phyloP scores from a whole-genome alignment of 37 sponge, comb jelly and placozoan genomes.

The Axinella damicornis region DNA sequence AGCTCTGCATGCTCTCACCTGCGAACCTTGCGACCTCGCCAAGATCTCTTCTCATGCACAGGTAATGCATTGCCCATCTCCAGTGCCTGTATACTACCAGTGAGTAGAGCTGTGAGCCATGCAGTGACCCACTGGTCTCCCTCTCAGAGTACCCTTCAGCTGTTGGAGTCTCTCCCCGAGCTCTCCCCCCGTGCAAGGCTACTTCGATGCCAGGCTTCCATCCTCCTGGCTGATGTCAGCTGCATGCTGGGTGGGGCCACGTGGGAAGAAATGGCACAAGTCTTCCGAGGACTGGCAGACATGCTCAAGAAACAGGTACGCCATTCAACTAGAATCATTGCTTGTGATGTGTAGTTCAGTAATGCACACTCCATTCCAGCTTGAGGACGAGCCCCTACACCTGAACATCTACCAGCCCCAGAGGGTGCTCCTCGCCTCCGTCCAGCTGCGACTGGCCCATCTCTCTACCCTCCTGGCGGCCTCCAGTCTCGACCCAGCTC shows the following conservation, averaged over 20 bases:
- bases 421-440: conserved; percentile 26
- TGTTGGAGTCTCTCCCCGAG: conserved; percentile 12
- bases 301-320: conserved; percentile 45
- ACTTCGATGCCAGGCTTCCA: conserved; percentile 5
- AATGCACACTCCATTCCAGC: too few species aligned
- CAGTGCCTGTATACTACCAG: too few species aligned
- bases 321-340: too few species aligned
- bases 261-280: conserved; percentile 11
- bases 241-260: conserved; percentile 3
- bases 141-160: conserved; percentile 24
- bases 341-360: too few species aligned
- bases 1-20: conserved; percentile 25
- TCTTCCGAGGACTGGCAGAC: conserved; percentile 14
- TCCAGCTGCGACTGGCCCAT: conserved; percentile 35
- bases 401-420: conserved; percentile 38
- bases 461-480: conserved; percentile 12
- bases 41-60: neutral
- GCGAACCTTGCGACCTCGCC: conserved; percentile 13
- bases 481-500: too few species aligned
- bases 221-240: conserved; percentile 51
- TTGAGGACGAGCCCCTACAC: neutral
- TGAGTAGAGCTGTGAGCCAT: too few species aligned
- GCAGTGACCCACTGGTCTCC: too few species aligned
- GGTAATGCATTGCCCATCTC: neutral
- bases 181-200: conserved; percentile 11